Evolutionary conservation across 2,888 invertebrate genomes (phyloP), one percentile per base, ranked within the genome.

Genomic region (Stomorhina lunata): DNA sequence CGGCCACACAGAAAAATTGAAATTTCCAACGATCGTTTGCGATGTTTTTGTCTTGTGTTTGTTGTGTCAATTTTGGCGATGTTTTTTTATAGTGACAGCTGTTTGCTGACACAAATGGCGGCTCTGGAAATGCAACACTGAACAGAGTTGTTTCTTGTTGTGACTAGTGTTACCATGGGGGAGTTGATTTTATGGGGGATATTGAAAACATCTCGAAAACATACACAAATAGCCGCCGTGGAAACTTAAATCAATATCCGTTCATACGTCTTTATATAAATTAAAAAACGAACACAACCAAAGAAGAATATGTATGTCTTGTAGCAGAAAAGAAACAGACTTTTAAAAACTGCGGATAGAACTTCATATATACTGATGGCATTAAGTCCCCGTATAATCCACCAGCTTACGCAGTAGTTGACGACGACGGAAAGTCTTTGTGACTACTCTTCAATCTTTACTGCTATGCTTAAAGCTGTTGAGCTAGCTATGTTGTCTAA

Each of bases 1-100:
- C 73, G 72, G 81, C n/a, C n/a, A 68, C 50, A 69, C 48, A 57
- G 48, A 73, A 83, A 85, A 85, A 81, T 85, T 79, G 71, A 85
- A 82, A 68, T 77, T 78, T 78, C 22, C 85, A 85, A 85, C 85
- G 84, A 84, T 82, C 82, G 65, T 82, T 82, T 80, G 81, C 83
- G 55, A 83, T 83, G 81, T 83, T 84, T 61, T 69, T 45, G 27
- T 27, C 27, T 59, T 63, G 69, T 63, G 40, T 57, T 45, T 71
- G 48, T 3, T 29, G 29, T 65, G 71, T 71, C 78, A 72, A 57
- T 0, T 15, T 7, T 15, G 2, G 17, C 69, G 34, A 78, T 72
- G 78, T 78, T 78, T 65, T n/a, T 65, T n/a, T 22, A 3, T 32
- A 25, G 9, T 55, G 66, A 50, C 81, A 81, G 77, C 77, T 72